Conservation (phyloP, 2,797 vertebrate species). For the Cirrhinus mrigala region DNA sequence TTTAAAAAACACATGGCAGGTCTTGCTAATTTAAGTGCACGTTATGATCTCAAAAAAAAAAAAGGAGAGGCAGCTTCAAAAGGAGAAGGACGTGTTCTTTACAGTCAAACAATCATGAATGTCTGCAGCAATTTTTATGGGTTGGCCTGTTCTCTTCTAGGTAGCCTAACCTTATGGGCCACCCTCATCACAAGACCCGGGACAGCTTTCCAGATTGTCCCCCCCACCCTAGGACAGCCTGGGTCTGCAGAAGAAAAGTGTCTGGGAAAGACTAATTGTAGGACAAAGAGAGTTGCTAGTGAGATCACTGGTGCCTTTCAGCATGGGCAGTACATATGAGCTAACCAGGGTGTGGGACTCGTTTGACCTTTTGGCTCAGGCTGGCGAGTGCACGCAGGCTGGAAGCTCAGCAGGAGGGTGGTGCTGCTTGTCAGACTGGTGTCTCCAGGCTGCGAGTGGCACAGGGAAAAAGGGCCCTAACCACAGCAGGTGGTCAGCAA, state of each 20-base stretch:
- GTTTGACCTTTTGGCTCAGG: constrained; percentile 53
- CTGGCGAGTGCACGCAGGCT: constrained; percentile 22
- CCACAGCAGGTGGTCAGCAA: constrained; percentile 57
- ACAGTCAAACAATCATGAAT: neutral
- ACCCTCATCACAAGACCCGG: neutral
- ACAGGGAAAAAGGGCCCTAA: constrained; percentile 39
- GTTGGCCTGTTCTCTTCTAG: neutral
- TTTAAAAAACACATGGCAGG: constrained; percentile 12
- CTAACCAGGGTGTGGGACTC: constrained; percentile 58
- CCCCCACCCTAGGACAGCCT: neutral
- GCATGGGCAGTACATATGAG: constrained; percentile 43
- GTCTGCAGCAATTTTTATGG: neutral
- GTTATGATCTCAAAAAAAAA: constrained; percentile 1
- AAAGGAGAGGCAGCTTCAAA: constrained; percentile 13
- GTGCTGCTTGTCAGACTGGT: constrained; percentile 45
- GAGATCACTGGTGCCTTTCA: constrained; percentile 53
- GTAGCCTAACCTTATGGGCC: neutral
- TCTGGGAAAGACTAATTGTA: constrained; percentile 28
- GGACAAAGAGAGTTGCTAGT: constrained; percentile 28
- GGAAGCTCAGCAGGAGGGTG: constrained; percentile 36
- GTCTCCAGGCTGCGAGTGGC: constrained; percentile 50
- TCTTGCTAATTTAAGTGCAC: neutral
- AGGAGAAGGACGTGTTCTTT: constrained; percentile 4
- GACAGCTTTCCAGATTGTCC: neutral
- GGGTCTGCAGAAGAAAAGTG: constrained; percentile 4